Base-by-base conservation (phyloP, 1,140 invertebrate species). In the Adelges cooleyi region DNA sequence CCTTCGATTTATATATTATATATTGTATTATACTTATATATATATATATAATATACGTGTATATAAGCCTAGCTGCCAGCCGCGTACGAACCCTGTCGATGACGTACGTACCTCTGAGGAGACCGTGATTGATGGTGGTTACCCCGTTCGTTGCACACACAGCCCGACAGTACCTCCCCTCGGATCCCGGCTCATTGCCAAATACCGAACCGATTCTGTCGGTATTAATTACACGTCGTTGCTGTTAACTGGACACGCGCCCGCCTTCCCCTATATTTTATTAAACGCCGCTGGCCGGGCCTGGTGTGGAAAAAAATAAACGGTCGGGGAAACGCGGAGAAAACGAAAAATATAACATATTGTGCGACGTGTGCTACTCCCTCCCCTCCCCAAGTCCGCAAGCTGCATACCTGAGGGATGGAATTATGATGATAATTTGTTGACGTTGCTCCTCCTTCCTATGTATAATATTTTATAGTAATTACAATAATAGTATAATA, bases 1-100 rank as follows among this genome's bases (percentile, higher is more conserved):
- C 56, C 56, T 59, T 59, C 54, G 54, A 42, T 46, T 59, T 46
- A 46, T 46, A n/a, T n/a, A n/a, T n/a, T n/a, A n/a, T n/a, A n/a
- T n/a, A n/a, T n/a, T n/a, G n/a, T n/a, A 59, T 44, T 56, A 42
- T 42, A 15, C 13, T 50, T 3, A 27, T 27, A 27, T 13, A 22
- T 48, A 48, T 11, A 22, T 22, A 11, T 22, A 23, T 22, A 2
- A 11, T 22, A 23, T 22, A 2, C 46, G 4, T 9, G 20, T 11
- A 11, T 11, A 48, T n/a, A n/a, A n/a, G n/a, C n/a, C n/a, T n/a
- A n/a, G n/a, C n/a, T n/a, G n/a, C n/a, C n/a, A n/a, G n/a, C n/a
- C 29, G 29, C n/a, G 29, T 33, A 33, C 29, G 3, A 10, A 22
- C 38, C 53, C 53, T 59, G 53, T 59, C 56, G 56, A 62, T 62